Conservation (phyloP, 2,797 vertebrate genomes). For the Halcyon leucocephala region DNA sequence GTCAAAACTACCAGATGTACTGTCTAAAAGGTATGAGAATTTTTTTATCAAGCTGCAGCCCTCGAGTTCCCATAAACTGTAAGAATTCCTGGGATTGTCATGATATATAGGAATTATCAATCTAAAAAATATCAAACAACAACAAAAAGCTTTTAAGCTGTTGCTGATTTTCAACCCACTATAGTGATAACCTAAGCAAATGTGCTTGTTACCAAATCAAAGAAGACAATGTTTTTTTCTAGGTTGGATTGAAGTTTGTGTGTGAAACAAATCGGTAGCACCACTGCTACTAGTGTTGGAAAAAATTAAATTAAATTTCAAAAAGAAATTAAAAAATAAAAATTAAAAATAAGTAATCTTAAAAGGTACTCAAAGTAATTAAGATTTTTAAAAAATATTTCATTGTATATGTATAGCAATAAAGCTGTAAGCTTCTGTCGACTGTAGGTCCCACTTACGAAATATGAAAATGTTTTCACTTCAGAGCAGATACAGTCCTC, state of each 20-base stretch:
- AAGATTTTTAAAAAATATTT: background rate
- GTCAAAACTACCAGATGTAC: background rate
- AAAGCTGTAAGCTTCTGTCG: background rate
- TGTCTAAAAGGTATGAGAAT: background rate
- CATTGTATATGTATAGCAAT: background rate
- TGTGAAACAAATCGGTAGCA: background rate
- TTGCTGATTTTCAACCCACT: background rate
- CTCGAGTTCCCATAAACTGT: background rate
- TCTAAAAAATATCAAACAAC: background rate
- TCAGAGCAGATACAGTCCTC: background rate
- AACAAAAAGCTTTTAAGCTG: too few species aligned
- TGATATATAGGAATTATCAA: fast-evolving
- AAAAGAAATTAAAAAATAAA: background rate
- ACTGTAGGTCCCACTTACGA: background rate
- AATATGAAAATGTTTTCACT: background rate
- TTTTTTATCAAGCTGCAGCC: background rate
- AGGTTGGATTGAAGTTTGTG: background rate
- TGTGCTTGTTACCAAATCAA: background rate
- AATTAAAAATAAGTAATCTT: background rate
- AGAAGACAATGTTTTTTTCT: fast-evolving
- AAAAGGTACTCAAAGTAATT: background rate
- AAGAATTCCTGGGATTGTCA: background rate
- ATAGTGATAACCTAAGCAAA: background rate
- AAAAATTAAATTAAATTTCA: too few species aligned
- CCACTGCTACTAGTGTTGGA: background rate